A percentile compares a stretch with the other conserved stretches of the same genome.
Evolutionary conservation across 2,888 invertebrate species (phyloP).

Genomic region (Agrenia bidenticulata): DNA sequence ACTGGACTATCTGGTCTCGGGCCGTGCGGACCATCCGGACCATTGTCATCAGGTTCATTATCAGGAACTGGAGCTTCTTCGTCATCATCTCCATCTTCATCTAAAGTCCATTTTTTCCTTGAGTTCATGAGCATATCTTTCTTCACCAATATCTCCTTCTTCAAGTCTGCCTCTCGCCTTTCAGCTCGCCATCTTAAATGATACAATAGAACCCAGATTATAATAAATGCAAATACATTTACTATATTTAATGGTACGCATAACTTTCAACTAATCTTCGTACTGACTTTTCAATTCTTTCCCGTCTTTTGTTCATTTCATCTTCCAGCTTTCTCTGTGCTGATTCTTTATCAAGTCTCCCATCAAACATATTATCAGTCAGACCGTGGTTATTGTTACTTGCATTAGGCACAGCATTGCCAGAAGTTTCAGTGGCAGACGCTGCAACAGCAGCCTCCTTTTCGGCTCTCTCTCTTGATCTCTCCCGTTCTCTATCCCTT

Average conservation of each 20-base stretch:
- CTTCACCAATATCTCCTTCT: conserved; percentile 42
- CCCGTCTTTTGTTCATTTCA: conserved; percentile 93
- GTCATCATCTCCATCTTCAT: conserved; percentile 94
- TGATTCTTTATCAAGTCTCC: conserved; percentile 65
- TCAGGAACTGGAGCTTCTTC: conserved; percentile 52
- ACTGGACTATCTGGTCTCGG: conserved; percentile 1
- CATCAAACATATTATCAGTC: conserved; percentile 30
- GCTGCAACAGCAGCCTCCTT: background rate
- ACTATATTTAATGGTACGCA: no score
- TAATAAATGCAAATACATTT: no score
- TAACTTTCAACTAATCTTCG: background rate
- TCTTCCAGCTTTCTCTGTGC: conserved; percentile 85
- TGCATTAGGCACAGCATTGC: conserved; percentile 58
- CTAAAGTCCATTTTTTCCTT: conserved; percentile 88
- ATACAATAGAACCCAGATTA: background rate
- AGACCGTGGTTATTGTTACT: conserved; percentile 23
- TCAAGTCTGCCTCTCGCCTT: conserved; percentile 44
- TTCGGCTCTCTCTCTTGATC: conserved; percentile 6
- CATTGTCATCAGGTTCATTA: conserved; percentile 27
- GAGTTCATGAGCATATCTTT: conserved; percentile 59
- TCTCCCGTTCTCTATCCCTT: conserved; percentile 20
- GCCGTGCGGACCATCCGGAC: background rate
- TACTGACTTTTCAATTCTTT: conserved; percentile 77
- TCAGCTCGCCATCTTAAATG: conserved; percentile 48
- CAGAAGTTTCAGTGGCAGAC: conserved; percentile 48